phyloP scores from a whole-genome alignment of 2,113 vertebrate genomes.

The Pseudonaja textilis region DNA sequence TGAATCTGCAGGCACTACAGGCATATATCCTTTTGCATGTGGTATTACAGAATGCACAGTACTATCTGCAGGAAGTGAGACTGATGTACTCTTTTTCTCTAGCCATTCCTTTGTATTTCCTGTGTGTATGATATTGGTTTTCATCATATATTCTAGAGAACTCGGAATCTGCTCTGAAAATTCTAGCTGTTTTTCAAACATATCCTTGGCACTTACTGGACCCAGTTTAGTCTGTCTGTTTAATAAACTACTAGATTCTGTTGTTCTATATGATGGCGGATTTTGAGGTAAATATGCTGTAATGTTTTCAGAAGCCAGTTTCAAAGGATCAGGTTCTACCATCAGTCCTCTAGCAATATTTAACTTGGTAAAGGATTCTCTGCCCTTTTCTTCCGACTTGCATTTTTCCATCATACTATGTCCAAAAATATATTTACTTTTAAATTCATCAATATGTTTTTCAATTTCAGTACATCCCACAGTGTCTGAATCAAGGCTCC shows the following conservation, averaged over 20 bases:
- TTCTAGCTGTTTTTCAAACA: slow-evolving; percentile 49
- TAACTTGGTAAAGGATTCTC: slow-evolving; percentile 1
- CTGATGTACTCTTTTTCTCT: slow-evolving; percentile 23
- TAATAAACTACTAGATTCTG: slow-evolving; percentile 46
- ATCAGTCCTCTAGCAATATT: slow-evolving; percentile 12
- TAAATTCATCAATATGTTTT: slow-evolving; percentile 36
- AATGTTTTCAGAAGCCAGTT: slow-evolving; percentile 54
- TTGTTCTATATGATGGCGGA: slow-evolving; percentile 22
- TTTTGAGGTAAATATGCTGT: slow-evolving; percentile 47
- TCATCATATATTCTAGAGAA: slow-evolving; percentile 31
- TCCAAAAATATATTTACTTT: slow-evolving; percentile 33
- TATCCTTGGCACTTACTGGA: slow-evolving; percentile 53
- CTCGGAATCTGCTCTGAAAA: slow-evolving; percentile 34
- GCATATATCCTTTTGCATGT: not conserved
- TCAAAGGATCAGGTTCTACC: slow-evolving; percentile 42
- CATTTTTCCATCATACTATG: slow-evolving; percentile 2
- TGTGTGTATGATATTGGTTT: slow-evolving; percentile 10
- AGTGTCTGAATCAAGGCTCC: not conserved
- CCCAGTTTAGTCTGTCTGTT: slow-evolving; percentile 58
- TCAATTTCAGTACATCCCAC: slow-evolving; percentile 3
- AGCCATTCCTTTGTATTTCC: slow-evolving; percentile 20
- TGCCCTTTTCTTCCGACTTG: slow-evolving; percentile 26
- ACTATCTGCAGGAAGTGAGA: not conserved
- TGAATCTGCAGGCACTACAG: slow-evolving; percentile 35
- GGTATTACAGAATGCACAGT: slow-evolving; percentile 29